Percentiles rank a stretch among this genome's conserved stretches.
Conservation (phyloP, 2,797 vertebrate species). For the Phoxinus dragarum region DNA sequence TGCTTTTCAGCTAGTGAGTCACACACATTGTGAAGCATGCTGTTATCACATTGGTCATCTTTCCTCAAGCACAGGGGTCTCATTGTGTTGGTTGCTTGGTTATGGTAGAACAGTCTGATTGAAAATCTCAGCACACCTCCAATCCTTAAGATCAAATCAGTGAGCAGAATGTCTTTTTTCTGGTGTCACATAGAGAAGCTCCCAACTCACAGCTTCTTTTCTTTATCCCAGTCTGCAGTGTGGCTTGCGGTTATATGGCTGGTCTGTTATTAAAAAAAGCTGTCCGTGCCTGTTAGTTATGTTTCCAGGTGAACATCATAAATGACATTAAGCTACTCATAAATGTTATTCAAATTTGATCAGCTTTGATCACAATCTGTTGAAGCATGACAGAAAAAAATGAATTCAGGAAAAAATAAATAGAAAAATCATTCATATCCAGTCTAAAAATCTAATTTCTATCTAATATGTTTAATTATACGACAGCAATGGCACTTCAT, state of each 20-base stretch:
- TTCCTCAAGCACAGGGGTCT: not conserved
- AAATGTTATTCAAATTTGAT: not conserved
- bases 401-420: too few species aligned
- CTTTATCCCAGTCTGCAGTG: not conserved
- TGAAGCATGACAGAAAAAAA: not conserved
- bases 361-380: not conserved
- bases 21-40: not conserved
- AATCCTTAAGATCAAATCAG: conserved; percentile 17
- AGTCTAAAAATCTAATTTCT: too few species aligned
- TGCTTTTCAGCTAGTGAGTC: not conserved
- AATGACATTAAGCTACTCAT: not conserved
- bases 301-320: not conserved
- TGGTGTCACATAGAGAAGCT: not conserved
- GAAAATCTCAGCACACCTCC: conserved; percentile 31
- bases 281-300: not conserved
- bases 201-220: not conserved
- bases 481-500: too few species aligned
- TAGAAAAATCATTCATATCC: too few species aligned
- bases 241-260: not conserved
- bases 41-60: conserved; percentile 13
- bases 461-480: too few species aligned
- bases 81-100: conserved; percentile 8
- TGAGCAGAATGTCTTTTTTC: conserved; percentile 5
- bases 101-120: not conserved
- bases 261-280: conserved; percentile 16